Evolutionary conservation across 1,140 invertebrate genomes (phyloP), one percentile per base, ranked within the genome.

Genomic region (Trachymyrmex septentrionalis): DNA sequence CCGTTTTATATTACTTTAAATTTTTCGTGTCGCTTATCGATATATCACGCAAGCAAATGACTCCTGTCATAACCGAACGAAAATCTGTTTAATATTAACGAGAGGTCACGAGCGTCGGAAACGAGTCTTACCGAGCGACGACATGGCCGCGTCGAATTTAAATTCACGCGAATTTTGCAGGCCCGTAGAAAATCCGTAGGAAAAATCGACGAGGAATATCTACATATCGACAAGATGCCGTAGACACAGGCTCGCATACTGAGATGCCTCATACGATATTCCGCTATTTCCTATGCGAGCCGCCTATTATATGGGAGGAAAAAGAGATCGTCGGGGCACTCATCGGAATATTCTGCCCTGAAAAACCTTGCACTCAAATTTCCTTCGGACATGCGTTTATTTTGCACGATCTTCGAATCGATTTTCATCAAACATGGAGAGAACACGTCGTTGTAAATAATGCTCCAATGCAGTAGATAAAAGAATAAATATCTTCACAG

Each of bases 211-310:
- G 67, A 67, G 61, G 72, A 92, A 87, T 88, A 92, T 93, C 92
- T 92, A 90, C 91, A 92, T 93, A 92, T 93, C 92, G 92, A 90
- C 86, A 90, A 90, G 82, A 61, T 61, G 88, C 88, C 78, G 89
- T 92, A 93, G 91, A 93, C 91, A 90, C 89, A 92, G 90, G 91
- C 92, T 94, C 91, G 92, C 93, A 94, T 93, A 92, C 90, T 81
- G 91, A 94, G 92, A 90, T 90, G 88, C 90, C 92, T 92, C 88
- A 89, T 93, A 87, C 88, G 92, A 93, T 93, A 93, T 93, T 93
- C 92, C 88, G 64, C 84, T 90, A 87, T 89, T 48, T 85, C 48
- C 85, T 87, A 87, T 66, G 81, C 81, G 50, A 92, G 86, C 80
- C 88, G 66, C 73, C 87, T 89, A 93, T 92, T 91, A 90, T 88